Conservation (phyloP, 2,888 invertebrate genomes). For the Tinea pellionella region DNA sequence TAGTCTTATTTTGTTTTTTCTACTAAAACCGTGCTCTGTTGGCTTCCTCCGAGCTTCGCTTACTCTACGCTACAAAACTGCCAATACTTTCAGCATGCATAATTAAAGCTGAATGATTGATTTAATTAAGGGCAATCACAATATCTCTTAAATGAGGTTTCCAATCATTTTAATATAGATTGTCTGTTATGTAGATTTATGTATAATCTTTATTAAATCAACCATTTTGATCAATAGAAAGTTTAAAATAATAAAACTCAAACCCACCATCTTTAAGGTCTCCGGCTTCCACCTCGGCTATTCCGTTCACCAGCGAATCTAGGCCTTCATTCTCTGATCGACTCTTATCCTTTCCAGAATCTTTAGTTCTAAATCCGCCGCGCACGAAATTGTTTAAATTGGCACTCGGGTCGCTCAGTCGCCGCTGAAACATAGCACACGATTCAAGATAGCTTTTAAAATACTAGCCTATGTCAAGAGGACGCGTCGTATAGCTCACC, state of each 20-base stretch:
- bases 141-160: no score
- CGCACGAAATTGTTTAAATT: constrained; percentile 87
- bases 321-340: constrained; percentile 94
- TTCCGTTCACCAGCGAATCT: constrained; percentile 84
- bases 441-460: no score
- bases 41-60: constrained; percentile 24
- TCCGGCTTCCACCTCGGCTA: constrained; percentile 93
- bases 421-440: constrained; percentile 75
- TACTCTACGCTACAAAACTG: background rate
- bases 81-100: background rate
- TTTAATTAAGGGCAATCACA: no score
- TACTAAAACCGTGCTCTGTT: background rate
- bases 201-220: no score
- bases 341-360: constrained; percentile 77
- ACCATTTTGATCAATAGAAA: no score
- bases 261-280: constrained; percentile 89
- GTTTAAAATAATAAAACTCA: background rate
- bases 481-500: constrained; percentile 51
- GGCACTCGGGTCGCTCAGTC: constrained; percentile 93
- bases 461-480: no score
- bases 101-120: background rate
- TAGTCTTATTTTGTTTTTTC: background rate
- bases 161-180: no score
- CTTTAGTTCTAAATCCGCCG: constrained; percentile 82
- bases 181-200: no score